These are phyloP conservation scores for Lepidurus arcticus DNA, from an alignment of 1,140 invertebrate species.

Conservation along the genomic window DNA sequence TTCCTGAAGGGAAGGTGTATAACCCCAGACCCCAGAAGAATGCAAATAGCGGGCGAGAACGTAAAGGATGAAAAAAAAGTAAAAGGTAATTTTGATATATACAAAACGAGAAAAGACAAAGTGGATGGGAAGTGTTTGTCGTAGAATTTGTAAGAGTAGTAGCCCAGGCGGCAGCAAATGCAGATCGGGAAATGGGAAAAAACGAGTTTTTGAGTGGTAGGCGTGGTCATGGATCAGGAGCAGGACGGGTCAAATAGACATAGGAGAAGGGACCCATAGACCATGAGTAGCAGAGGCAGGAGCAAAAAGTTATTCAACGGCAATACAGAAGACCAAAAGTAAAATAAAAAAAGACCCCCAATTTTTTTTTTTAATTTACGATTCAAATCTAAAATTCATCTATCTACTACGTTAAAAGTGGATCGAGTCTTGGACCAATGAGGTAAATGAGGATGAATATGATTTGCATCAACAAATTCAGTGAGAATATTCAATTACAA, in stretches of 20 bases:
- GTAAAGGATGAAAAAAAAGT: background rate
- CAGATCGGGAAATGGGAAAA: background rate
- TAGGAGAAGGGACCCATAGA: background rate
- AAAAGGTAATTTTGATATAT: slow-evolving; percentile 17
- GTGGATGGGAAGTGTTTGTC: background rate
- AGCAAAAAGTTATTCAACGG: slow-evolving; percentile 7
- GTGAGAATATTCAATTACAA: background rate
- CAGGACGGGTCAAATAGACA: background rate
- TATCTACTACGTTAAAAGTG: background rate
- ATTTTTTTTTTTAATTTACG: background rate
- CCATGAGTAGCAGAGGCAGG: slow-evolving; percentile 12
- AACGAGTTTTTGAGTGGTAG: background rate
- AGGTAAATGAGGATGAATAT: background rate
- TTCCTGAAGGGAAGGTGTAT: slow-evolving; percentile 21
- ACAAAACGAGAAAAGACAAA: background rate
- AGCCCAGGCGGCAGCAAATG: slow-evolving; percentile 16
- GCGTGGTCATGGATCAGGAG: background rate
- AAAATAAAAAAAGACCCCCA: background rate
- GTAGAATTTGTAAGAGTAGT: background rate
- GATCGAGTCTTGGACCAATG: background rate
- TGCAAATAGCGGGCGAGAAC: slow-evolving; percentile 17
- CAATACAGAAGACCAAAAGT: background rate
- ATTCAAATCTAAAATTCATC: background rate
- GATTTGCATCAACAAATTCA: background rate
- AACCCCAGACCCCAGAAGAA: slow-evolving; percentile 17